Evolutionary conservation across 2,888 invertebrate species (phyloP).

Genomic region (Subacronicta megacephala): DNA sequence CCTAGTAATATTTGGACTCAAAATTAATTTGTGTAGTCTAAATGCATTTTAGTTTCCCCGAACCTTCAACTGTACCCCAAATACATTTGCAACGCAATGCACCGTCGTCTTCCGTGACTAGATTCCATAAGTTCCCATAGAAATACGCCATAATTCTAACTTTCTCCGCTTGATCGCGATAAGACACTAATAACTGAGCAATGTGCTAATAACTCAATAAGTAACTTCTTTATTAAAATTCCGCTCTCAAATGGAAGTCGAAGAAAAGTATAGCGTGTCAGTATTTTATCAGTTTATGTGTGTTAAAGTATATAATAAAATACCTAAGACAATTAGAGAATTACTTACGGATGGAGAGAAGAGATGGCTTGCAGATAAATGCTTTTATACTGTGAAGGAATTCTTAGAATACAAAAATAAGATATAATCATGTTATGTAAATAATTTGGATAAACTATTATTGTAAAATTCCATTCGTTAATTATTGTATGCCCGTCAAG

Average conservation of each 20-base stretch:
- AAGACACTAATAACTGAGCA: constrained; percentile 47
- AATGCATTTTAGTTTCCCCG: not conserved
- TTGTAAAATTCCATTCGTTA: no score
- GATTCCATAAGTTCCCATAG: constrained; percentile 33
- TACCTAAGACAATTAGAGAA: no score
- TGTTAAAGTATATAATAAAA: no score
- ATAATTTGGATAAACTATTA: no score
- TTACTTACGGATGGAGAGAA: no score
- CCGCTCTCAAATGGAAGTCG: constrained; percentile 29
- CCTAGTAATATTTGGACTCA: no score
- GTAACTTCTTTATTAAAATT: constrained; percentile 27
- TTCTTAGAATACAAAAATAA: no score
- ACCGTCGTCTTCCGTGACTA: constrained; percentile 47
- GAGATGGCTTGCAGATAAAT: no score
- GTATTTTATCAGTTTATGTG: constrained; percentile 43
- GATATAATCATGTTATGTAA: no score
- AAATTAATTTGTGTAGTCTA: no score
- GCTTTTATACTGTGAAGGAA: no score
- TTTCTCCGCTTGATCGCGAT: constrained; percentile 50
- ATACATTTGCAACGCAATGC: constrained; percentile 39
- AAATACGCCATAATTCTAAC: constrained; percentile 48
- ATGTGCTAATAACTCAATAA: constrained; percentile 53
- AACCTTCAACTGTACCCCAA: constrained; percentile 12
- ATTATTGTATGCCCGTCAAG: no score
- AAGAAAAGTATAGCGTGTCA: constrained; percentile 40